phyloP scores from a whole-genome alignment of 2,797 vertebrate species.

The Ambastaia sidthimunki region DNA sequence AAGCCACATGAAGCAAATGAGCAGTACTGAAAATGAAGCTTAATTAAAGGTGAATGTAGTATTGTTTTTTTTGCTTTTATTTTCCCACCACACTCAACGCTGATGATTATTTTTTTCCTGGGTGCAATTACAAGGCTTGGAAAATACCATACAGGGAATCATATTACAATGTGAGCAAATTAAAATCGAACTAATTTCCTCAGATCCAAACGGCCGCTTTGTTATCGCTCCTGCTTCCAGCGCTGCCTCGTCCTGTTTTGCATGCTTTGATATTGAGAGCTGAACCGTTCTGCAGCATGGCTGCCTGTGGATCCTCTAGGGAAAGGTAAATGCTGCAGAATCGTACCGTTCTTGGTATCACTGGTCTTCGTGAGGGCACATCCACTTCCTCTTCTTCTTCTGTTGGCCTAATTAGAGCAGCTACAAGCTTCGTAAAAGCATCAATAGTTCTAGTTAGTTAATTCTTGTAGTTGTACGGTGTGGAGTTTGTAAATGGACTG shows the following conservation, averaged over 20 bases:
- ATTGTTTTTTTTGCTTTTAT: conserved; percentile 24
- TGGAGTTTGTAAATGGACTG: neutral
- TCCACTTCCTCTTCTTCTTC: conserved; percentile 20
- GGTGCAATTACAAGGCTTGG: conserved; percentile 21
- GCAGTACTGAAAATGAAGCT: conserved; percentile 10
- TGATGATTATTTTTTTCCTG: conserved; percentile 12
- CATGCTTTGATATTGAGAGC: conserved; percentile 59
- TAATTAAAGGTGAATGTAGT: conserved; percentile 24
- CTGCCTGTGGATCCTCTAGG: conserved; percentile 62
- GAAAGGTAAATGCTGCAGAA: conserved; percentile 66
- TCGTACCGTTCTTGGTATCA: conserved; percentile 61
- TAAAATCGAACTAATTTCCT: conserved; percentile 42
- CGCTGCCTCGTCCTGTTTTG: conserved; percentile 40
- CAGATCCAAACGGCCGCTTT: conserved; percentile 37
- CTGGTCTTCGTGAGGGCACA: conserved; percentile 49
- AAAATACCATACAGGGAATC: conserved; percentile 27
- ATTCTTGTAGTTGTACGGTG: neutral
- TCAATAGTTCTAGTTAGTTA: neutral
- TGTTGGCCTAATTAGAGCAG: conserved; percentile 25
- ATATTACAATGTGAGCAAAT: conserved; percentile 44
- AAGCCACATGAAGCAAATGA: neutral
- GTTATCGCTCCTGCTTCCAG: conserved; percentile 31
- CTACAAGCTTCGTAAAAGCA: conserved; percentile 3
- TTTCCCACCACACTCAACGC: conserved; percentile 1
- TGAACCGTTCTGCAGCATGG: conserved; percentile 61